These are phyloP conservation scores for Exocentrus adspersus DNA, from an alignment of 2,888 invertebrate species.

Conservation along the genomic window DNA sequence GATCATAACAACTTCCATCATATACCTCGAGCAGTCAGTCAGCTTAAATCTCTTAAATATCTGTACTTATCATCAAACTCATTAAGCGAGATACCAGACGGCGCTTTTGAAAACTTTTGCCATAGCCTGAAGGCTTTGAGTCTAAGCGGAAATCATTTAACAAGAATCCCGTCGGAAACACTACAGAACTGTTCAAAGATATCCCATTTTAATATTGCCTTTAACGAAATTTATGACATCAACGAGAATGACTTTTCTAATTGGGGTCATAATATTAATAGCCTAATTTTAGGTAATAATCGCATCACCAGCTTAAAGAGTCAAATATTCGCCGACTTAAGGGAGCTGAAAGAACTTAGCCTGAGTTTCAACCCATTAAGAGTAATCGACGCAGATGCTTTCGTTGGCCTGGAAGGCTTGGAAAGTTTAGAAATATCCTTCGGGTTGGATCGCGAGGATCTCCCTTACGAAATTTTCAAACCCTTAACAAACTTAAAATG, in stretches of 20 bases:
- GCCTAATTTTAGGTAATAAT: conserved; percentile 85
- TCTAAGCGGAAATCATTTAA: conserved; percentile 83
- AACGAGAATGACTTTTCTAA: conserved; percentile 79
- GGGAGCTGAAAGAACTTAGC: conserved; percentile 85
- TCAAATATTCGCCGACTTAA: conserved; percentile 77
- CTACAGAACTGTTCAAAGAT: conserved; percentile 78
- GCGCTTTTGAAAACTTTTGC: conserved; percentile 70
- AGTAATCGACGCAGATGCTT: conserved; percentile 82
- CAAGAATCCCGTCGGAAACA: conserved; percentile 75
- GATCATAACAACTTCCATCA: conserved; percentile 80
- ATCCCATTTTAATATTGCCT: conserved; percentile 88
- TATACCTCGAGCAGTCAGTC: conserved; percentile 77
- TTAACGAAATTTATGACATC: conserved; percentile 84
- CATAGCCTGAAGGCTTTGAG: conserved; percentile 80
- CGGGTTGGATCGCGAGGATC: conserved; percentile 81
- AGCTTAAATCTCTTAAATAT: conserved; percentile 77
- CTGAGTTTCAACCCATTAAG: conserved; percentile 91
- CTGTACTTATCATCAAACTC: conserved; percentile 86
- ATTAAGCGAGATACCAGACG: conserved; percentile 70
- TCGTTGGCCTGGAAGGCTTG: conserved; percentile 79
- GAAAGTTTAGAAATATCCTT: conserved; percentile 89
- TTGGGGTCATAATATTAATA: conserved; percentile 84
- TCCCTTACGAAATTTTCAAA: conserved; percentile 80
- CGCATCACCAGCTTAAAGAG: conserved; percentile 78
- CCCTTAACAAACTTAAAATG: conserved; percentile 80